These are phyloP conservation scores for Margaritifera margaritifera DNA, from an alignment of 2,888 invertebrate species.

Conservation along the genomic window DNA sequence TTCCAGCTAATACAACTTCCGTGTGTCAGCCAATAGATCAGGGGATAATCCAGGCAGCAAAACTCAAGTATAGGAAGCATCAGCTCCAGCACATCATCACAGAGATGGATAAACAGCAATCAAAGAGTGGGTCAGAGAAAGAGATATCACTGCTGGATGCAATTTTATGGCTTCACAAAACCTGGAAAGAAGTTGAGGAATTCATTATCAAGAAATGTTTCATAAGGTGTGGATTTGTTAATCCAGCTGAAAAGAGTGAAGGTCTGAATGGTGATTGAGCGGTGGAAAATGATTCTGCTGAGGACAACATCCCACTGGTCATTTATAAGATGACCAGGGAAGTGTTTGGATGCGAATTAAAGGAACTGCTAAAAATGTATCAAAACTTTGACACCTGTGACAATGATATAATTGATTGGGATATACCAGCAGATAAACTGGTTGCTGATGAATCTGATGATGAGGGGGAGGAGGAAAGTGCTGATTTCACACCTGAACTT, in stretches of 20 bases:
- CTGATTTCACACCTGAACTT: too few species aligned
- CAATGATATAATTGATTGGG: slow-evolving; percentile 12
- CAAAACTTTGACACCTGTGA: slow-evolving; percentile 14
- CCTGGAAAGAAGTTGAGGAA: slow-evolving; percentile 10
- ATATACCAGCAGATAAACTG: slow-evolving; percentile 3
- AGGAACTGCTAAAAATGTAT: slow-evolving; percentile 12
- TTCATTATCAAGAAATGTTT: slow-evolving; percentile 15
- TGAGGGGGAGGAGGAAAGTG: too few species aligned
- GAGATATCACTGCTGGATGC: slow-evolving; percentile 12
- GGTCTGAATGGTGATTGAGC: neutral
- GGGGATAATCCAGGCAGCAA: too few species aligned
- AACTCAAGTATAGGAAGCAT: too few species aligned
- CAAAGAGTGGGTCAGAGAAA: too few species aligned
- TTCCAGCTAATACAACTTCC: slow-evolving; percentile 28
- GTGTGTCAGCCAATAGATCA: slow-evolving; percentile 22
- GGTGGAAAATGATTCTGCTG: slow-evolving; percentile 4
- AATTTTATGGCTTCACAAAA: slow-evolving; percentile 19
- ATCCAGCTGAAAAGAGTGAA: too few species aligned
- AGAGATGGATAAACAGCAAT: slow-evolving; percentile 9
- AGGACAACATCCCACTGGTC: slow-evolving; percentile 13
- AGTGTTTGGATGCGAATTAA: slow-evolving; percentile 19
- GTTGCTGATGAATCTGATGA: too few species aligned
- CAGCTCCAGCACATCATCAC: slow-evolving; percentile 11
- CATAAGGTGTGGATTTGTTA: slow-evolving; percentile 5
- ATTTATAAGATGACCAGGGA: slow-evolving; percentile 11